A percentile compares a stretch with the other conserved stretches of the same genome.
Evolutionary conservation across 1,140 invertebrate genomes (phyloP).

Genomic region (Hyposmocoma kahamanoa): DNA sequence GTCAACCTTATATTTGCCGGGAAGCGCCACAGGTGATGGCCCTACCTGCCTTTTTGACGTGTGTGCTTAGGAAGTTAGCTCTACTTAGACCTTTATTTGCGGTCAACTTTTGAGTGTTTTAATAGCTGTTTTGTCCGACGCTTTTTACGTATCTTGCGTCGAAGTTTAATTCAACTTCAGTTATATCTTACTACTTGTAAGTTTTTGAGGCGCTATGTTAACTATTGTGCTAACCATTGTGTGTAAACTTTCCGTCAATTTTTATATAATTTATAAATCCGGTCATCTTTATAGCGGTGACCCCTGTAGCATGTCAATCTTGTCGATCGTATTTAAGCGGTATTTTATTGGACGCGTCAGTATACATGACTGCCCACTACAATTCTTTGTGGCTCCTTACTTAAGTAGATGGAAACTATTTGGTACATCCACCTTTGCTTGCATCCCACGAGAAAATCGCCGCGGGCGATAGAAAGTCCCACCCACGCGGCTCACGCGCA

Average conservation of each 20-base stretch:
- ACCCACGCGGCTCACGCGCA: constrained; percentile 43
- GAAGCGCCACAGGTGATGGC: constrained; percentile 62
- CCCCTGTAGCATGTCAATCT: too few species aligned
- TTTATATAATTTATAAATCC: too few species aligned
- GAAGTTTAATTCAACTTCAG: too few species aligned
- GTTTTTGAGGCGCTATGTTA: too few species aligned
- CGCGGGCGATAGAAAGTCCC: constrained; percentile 62
- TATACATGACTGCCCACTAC: not conserved
- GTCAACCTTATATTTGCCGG: constrained; percentile 29
- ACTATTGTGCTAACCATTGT: too few species aligned
- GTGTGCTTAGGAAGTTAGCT: constrained; percentile 34
- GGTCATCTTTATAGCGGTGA: too few species aligned
- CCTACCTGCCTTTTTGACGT: constrained; percentile 44
- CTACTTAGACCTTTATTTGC: constrained; percentile 29
- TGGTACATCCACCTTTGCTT: not conserved
- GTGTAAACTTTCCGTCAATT: too few species aligned
- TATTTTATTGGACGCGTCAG: not conserved
- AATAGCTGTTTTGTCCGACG: constrained; percentile 16
- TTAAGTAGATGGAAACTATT: not conserved
- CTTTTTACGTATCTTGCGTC: too few species aligned
- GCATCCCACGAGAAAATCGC: constrained; percentile 48
- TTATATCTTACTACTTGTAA: too few species aligned
- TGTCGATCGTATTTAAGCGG: too few species aligned
- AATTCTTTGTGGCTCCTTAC: not conserved
- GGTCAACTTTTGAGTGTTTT: constrained; percentile 35